Evolutionary conservation across 2,113 vertebrate species (phyloP).

Genomic region (Paraplagusia blochii): DNA sequence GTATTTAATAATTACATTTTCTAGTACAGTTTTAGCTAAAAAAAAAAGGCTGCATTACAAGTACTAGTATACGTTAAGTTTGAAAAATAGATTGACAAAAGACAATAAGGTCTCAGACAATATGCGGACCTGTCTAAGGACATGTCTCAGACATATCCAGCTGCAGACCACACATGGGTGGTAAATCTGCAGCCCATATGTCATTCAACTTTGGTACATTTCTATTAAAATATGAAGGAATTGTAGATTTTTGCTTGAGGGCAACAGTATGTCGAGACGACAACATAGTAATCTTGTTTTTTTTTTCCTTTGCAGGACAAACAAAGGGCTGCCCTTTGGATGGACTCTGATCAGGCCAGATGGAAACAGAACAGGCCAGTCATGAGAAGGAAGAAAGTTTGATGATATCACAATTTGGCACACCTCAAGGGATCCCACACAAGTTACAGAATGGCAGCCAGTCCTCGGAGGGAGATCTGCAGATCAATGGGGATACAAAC

Average conservation of each 20-base stretch:
- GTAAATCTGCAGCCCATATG: no score
- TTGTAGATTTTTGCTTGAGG: neutral
- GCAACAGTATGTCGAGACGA: neutral
- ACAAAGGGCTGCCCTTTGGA: slow-evolving; percentile 90
- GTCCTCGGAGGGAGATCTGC: slow-evolving; percentile 71
- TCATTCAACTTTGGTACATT: no score
- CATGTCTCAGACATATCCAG: no score
- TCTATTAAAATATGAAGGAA: no score
- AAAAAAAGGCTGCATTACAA: no score
- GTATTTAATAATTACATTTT: no score
- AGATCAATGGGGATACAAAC: slow-evolving; percentile 81
- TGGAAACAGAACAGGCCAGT: slow-evolving; percentile 93
- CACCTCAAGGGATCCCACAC: slow-evolving; percentile 68
- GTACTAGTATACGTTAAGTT: no score
- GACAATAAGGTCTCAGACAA: no score
- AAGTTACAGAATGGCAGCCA: slow-evolving; percentile 88
- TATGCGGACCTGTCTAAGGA: no score
- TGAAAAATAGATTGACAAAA: no score
- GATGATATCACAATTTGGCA: slow-evolving; percentile 81
- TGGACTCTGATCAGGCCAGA: slow-evolving; percentile 95
- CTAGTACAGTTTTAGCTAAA: no score
- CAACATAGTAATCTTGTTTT: slow-evolving; percentile 10
- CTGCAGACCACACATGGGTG: no score
- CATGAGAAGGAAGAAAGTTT: slow-evolving; percentile 92
- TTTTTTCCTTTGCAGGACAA: slow-evolving; percentile 69